phyloP scores from a whole-genome alignment of 2,797 vertebrate genomes.

The Distichodus sexfasciatus region DNA sequence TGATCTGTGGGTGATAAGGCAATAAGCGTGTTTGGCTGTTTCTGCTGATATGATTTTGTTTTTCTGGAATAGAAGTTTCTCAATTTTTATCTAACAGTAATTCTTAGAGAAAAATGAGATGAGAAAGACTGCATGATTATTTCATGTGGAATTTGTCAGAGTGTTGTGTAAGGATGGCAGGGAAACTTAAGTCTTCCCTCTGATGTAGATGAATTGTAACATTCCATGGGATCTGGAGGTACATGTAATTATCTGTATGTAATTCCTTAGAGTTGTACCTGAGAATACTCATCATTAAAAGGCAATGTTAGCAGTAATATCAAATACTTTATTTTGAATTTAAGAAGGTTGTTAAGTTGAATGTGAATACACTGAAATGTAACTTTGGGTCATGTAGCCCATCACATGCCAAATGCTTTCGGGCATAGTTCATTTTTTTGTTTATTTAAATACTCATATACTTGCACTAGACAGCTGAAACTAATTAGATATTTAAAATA shows the following conservation, averaged over 20 bases:
- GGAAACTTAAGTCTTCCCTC: not conserved
- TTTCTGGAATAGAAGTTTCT: too few relatives aligned
- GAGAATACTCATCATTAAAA: slow-evolving; percentile 20
- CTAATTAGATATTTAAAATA: too few relatives aligned
- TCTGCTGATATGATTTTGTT: not conserved
- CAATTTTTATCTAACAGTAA: slow-evolving; percentile 2
- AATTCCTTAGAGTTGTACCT: slow-evolving; percentile 12
- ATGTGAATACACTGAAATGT: too few relatives aligned
- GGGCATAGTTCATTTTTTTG: too few relatives aligned
- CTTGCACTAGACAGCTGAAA: too few relatives aligned
- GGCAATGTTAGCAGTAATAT: too few relatives aligned
- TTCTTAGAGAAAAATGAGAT: not conserved
- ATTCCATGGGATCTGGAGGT: slow-evolving; percentile 11
- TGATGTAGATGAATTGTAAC: not conserved
- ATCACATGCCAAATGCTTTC: too few relatives aligned
- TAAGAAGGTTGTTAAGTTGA: too few relatives aligned
- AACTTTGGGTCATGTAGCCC: too few relatives aligned
- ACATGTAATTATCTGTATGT: not conserved
- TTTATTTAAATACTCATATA: too few relatives aligned
- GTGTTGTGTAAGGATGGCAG: not conserved
- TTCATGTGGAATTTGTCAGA: not conserved
- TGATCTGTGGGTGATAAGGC: slow-evolving; percentile 21
- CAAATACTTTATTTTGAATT: too few relatives aligned
- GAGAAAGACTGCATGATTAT: not conserved
- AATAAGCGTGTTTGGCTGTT: not conserved